A percentile compares a stretch with the other conserved stretches of the same genome.
Evolutionary conservation across 2,113 vertebrate genomes (phyloP).

Genomic region (Burhinus oedicnemus): DNA sequence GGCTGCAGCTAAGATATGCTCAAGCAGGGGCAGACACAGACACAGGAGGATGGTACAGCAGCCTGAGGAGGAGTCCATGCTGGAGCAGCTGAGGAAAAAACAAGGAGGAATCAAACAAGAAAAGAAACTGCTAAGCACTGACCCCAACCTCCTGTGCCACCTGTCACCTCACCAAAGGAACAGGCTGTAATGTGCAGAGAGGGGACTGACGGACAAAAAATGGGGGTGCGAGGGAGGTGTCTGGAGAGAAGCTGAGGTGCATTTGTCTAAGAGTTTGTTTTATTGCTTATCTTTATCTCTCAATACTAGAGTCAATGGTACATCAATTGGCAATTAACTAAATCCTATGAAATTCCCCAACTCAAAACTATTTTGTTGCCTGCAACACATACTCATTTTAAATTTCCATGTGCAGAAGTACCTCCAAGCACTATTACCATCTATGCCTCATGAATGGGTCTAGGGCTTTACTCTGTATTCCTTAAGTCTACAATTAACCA

Average conservation of each 20-base stretch:
- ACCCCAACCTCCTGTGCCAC: neutral
- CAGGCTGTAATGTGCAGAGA: accelerated
- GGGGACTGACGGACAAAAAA: neutral
- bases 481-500: neutral
- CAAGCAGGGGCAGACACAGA: neutral
- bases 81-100: neutral
- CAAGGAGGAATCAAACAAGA: neutral
- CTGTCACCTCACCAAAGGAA: neutral
- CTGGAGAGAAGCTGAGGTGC: neutral
- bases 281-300: neutral
- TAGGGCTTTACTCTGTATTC: neutral
- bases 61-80: accelerated
- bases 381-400: neutral
- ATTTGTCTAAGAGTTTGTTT: neutral
- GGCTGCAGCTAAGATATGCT: neutral
- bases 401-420: neutral
- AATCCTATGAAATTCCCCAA: neutral
- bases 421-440: neutral
- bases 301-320: neutral
- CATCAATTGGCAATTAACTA: neutral
- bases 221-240: accelerated
- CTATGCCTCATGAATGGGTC: neutral
- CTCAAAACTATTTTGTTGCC: neutral
- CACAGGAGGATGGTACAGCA: neutral
- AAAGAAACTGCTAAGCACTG: neutral